Conservation (phyloP, 2,888 invertebrate genomes). For the Mystacides longicornis region DNA sequence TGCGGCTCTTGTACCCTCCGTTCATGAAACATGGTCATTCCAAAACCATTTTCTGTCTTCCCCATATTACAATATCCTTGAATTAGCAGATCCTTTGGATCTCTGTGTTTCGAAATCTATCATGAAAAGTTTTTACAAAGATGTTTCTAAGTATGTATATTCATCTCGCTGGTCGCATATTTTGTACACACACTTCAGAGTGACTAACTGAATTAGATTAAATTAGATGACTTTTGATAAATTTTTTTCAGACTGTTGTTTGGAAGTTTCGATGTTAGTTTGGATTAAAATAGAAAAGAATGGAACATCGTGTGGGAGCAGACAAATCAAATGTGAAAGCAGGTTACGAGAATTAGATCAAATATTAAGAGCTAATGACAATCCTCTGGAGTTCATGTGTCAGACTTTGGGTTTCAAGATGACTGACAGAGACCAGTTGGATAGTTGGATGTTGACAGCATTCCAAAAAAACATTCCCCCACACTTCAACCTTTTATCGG, state of each 20-base stretch:
- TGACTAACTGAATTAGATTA: no score
- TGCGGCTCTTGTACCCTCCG: no score
- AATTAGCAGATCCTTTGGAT: no score
- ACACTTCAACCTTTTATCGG: conserved; percentile 67
- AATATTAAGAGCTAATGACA: conserved; percentile 66
- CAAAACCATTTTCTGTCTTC: no score
- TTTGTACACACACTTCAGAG: no score
- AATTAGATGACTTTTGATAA: no score
- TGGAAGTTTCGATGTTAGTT: conserved; percentile 76
- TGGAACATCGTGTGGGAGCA: conserved; percentile 67
- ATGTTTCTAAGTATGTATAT: no score
- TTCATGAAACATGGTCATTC: no score
- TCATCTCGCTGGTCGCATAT: no score
- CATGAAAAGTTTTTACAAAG: no score
- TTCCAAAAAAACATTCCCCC: conserved; percentile 83
- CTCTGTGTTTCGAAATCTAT: no score
- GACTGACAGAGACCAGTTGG: conserved; percentile 68
- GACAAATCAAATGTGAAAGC: conserved; percentile 86
- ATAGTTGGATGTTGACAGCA: conserved; percentile 71
- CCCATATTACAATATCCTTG: no score
- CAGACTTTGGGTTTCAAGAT: conserved; percentile 74
- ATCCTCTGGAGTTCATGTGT: conserved; percentile 83
- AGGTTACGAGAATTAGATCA: conserved; percentile 75
- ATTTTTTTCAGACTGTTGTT: conserved; percentile 57
- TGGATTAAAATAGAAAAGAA: conserved; percentile 77